Base-by-base conservation (phyloP, 2,797 vertebrate genomes). In the Danionella dracula region DNA sequence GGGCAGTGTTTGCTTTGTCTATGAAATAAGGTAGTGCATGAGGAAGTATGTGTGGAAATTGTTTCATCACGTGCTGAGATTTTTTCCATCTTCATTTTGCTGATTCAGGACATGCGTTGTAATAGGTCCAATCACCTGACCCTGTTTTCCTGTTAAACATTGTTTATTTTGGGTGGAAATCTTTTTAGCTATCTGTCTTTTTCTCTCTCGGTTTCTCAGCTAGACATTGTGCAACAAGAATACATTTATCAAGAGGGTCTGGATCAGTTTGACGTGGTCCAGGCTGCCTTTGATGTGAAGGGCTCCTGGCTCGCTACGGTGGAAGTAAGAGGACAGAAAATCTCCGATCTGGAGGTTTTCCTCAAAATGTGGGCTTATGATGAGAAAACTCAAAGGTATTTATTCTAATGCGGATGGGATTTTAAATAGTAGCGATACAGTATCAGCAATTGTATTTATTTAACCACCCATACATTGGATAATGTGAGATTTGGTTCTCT, bases 191-290 rank as follows among this genome's bases (percentile, higher is more conserved):
- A n/a, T n/a, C n/a, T n/a, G n/a, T n/a, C n/a, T n/a, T n/a, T n/a
- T n/a, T n/a, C 2, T 27, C 4, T 37, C 0, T 77, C 54, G 3
- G 64, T 16, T 61, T 59, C 66, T 34, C 86, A 99, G 97, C 78
- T 99, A 79, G 97, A 98, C 81, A 93, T 99, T 0, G 91, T 95
- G 70, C 96, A 99, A 78, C 93, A 95, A 67, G 94, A 99, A 66
- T 93, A 90, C 76, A 90, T 99, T 57, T 83, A 92, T 1, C 84
- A 98, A 77, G 68, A 69, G 0, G 92, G 90, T 1, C 83, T 97
- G 76, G 76, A 88, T 58, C 95, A 98, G 79, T 81, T 89, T 1
- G 91, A 96, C 58, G 84, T 99, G 73, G 90, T 88, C 9, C 90
- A 86, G 72, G 93, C 92, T 0, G 90, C 87, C 0, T 93, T 99